Percentiles rank a stretch among this genome's conserved stretches.
These are phyloP conservation scores for Batillaria attramentaria DNA, from an alignment of 1,140 invertebrate species.

Conservation along the genomic window DNA sequence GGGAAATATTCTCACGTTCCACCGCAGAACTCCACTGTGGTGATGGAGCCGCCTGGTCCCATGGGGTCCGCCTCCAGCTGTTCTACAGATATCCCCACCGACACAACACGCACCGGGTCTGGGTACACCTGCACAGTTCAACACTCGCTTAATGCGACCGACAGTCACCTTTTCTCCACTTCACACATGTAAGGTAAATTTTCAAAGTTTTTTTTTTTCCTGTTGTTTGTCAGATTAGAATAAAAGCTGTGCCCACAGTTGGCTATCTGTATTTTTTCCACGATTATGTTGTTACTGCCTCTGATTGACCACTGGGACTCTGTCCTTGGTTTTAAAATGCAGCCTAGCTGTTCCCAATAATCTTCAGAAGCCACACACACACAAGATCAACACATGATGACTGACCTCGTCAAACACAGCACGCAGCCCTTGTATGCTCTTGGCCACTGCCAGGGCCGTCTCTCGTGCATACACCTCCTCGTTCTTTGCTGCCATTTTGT, in stretches of 20 bases:
- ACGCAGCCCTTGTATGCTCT: slow-evolving; percentile 93
- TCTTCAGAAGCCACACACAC: neutral
- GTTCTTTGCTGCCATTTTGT: slow-evolving; percentile 85
- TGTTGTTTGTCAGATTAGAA: neutral
- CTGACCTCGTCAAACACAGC: slow-evolving; percentile 96
- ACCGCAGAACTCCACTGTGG: slow-evolving; percentile 99
- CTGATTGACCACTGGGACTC: too few relatives aligned
- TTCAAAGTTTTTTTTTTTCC: neutral
- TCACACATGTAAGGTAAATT: neutral
- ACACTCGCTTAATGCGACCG: neutral
- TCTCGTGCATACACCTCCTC: slow-evolving; percentile 92
- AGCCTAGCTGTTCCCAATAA: too few relatives aligned
- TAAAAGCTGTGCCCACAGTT: too few relatives aligned
- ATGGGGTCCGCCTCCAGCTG: slow-evolving; percentile 89
- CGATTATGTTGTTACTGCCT: too few relatives aligned
- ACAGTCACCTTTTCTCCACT: neutral
- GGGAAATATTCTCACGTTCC: slow-evolving; percentile 86
- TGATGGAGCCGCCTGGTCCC: slow-evolving; percentile 82
- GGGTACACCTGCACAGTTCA: slow-evolving; percentile 84
- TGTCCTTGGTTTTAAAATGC: too few relatives aligned
- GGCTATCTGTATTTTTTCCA: too few relatives aligned
- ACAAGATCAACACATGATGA: neutral
- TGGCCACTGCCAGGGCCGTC: slow-evolving; percentile 86
- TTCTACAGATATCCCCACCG: slow-evolving; percentile 93
- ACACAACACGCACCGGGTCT: slow-evolving; percentile 97